Evolutionary conservation across 2,888 invertebrate species (phyloP).

Genomic region (Embidobia sp.): DNA sequence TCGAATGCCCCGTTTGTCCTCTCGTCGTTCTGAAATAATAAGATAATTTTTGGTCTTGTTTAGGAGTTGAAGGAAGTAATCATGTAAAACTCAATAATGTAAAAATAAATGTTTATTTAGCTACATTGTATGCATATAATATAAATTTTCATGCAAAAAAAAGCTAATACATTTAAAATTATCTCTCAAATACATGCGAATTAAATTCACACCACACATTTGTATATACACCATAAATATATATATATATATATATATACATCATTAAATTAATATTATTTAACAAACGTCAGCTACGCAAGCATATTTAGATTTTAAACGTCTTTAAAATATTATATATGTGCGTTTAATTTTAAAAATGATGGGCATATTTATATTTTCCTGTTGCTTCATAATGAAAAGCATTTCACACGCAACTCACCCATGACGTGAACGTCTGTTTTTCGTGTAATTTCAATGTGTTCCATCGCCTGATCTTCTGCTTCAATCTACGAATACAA

Average conservation of each 20-base stretch:
- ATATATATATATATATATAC: constrained; percentile 6
- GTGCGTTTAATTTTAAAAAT: neutral
- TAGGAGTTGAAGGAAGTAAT: constrained; percentile 53
- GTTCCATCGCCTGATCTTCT: constrained; percentile 80
- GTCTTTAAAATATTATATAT: too few relatives aligned
- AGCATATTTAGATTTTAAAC: constrained; percentile 55
- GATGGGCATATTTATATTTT: too few relatives aligned
- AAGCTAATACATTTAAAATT: too few relatives aligned
- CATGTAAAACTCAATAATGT: constrained; percentile 17
- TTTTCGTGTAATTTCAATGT: constrained; percentile 81
- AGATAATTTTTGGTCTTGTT: constrained; percentile 23
- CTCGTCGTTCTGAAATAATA: constrained; percentile 77
- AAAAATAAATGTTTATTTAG: constrained; percentile 28
- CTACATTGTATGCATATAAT: too few relatives aligned
- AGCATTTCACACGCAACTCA: constrained; percentile 77
- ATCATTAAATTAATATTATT: constrained; percentile 38
- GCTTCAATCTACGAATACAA: constrained; percentile 75
- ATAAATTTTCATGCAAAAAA: neutral
- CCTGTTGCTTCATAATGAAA: too few relatives aligned
- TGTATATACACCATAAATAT: constrained; percentile 59
- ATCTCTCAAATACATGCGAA: constrained; percentile 68
- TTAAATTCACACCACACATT: constrained; percentile 36
- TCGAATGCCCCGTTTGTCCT: constrained; percentile 75
- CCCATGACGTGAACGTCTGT: constrained; percentile 82
- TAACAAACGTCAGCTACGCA: constrained; percentile 69